Base-by-base conservation (phyloP, 1,140 invertebrate species). In the Leptinotarsa defecta region DNA sequence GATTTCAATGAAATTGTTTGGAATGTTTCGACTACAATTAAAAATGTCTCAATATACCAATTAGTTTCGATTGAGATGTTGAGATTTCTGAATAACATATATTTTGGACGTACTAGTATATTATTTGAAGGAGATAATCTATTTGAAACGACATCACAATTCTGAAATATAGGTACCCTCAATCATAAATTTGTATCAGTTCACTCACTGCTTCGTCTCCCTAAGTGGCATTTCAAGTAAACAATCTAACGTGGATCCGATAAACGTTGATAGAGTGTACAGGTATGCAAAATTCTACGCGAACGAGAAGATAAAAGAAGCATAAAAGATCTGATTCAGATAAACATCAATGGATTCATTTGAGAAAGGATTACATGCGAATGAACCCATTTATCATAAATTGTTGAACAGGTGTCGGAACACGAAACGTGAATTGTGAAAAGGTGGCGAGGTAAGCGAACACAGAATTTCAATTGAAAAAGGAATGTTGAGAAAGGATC, bases 401-500 rank as follows among this genome's bases (percentile, higher is more conserved):
- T 57, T 57, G 52, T 57, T 57, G n/a, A 57, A 57, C 52, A 57
- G 52, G 52, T 57, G 52, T 57, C 52, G 52, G 34, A n/a, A 57
- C 52, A 57, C 52, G n/a, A 57, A 57, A 19, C n/a, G 52, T n/a
- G n/a, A 19, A 57, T 17, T 57, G 52, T 57, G n/a, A 19, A 57
- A 57, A 57, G 52, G 52, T 57, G 52, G n/a, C 52, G 15, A 57
- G 0, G 52, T 19, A 57, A 57, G 52, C 17, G 15, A 19, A 57
- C 52, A 19, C 52, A 17, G 52, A 43, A 43, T 57, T 57, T 57
- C 15, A 15, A 57, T 17, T 57, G 52, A 0, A 57, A 8, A 5
- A 57, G n/a, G 52, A 57, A 57, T 57, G 52, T 57, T 57, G 52
- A 57, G 52, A n/a, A 57, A 57, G 52, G 52, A 57, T 57, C 52